A percentile compares a stretch with the other conserved stretches of the same genome.
phyloP scores from a whole-genome alignment of 64 coral and sea anemone species.

The Acropora yongei region DNA sequence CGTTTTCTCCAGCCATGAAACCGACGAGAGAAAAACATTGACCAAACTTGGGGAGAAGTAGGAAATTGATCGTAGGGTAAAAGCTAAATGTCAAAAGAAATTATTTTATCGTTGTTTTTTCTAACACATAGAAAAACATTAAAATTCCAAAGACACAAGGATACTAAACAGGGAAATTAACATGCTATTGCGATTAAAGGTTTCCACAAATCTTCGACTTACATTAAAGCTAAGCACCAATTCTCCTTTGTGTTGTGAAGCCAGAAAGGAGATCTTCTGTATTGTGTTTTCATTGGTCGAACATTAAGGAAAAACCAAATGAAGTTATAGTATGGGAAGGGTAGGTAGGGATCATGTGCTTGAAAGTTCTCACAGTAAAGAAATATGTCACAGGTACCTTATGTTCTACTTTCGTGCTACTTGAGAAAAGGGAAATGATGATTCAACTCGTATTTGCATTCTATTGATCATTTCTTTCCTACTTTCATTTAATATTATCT shows the following conservation, averaged over 20 bases:
- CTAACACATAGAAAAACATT: neutral
- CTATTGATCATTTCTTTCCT: too few relatives aligned
- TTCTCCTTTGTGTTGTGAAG: neutral
- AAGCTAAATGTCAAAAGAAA: neutral
- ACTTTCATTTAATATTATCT: too few relatives aligned
- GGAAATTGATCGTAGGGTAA: neutral
- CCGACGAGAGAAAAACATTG: conserved; percentile 13
- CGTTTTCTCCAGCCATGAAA: conserved; percentile 19
- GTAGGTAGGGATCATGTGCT: neutral
- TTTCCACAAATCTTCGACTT: neutral
- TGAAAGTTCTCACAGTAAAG: too few relatives aligned
- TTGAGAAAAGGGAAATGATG: too few relatives aligned
- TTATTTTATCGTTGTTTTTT: neutral
- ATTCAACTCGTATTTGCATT: too few relatives aligned
- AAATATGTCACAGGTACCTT: too few relatives aligned
- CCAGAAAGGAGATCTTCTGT: neutral
- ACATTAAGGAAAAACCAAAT: neutral
- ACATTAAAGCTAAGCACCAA: neutral
- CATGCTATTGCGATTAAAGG: too few relatives aligned
- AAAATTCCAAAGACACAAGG: neutral
- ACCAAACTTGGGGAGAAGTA: neutral
- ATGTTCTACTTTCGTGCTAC: too few relatives aligned
- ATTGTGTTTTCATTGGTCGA: conserved; percentile 17
- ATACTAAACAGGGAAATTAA: neutral
- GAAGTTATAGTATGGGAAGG: neutral